Base-by-base conservation (phyloP, 2,797 vertebrate genomes). In the Florisuga fusca region DNA sequence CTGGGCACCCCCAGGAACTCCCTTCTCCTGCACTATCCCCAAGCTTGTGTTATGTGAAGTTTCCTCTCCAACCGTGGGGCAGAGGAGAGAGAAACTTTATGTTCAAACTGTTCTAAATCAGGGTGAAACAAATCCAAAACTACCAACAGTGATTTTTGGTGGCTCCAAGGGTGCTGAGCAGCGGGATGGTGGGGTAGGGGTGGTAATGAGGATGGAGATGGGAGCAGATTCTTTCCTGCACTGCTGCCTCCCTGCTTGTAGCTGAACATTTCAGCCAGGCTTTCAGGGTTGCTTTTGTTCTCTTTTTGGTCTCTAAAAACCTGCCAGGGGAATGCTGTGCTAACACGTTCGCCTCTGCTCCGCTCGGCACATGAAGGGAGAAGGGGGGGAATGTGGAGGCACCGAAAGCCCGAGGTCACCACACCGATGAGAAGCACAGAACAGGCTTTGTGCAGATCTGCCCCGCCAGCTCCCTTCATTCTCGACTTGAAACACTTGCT, bases 401-500 rank as follows among this genome's bases (percentile, higher is more conserved):
- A 91, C 46, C 4, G 0, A 92, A 93, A 23, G 68, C 74, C 87
- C 33, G 90, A 85, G 96, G 94, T 94, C 96, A 95, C 54, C 0
- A 0, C 90, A 31, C 23, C 62, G 2, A 95, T 6, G 89, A 88
- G 93, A 80, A 90, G 87, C 95, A 96, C 94, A 97, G 96, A 97
- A 84, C 90, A 58, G 92, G 93, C 94, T 96, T 95, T 96, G 95
- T 95, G 90, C 3, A 6, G 79, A 36, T 85, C 64, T 84, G 75
- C 92, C 68, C 94, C 53, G 91, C 94, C 91, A 88, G 71, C 67
- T 93, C 93, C 89, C 95, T 90, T 87, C 95, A 94, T 90, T 90
- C 94, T 81, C 85, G 72, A 91, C 95, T 96, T 95, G 95, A 97
- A 97, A 94, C 94, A 76, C 92, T 96, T 59, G 74, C 89, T 88